Evolutionary conservation across 2,797 vertebrate genomes (phyloP).

Genomic region (Lutjanus argentimaculatus): DNA sequence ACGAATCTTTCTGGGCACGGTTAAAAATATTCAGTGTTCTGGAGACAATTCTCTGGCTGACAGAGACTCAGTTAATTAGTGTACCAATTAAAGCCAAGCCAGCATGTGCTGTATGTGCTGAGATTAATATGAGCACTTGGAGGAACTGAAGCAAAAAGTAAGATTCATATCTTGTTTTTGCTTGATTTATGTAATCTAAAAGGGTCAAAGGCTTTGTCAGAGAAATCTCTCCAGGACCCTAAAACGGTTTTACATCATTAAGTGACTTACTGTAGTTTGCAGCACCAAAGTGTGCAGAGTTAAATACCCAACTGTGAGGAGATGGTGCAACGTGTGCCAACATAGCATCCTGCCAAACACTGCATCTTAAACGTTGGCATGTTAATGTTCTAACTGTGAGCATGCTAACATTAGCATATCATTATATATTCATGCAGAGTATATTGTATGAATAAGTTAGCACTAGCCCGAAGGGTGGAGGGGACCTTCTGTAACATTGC

Average conservation of each 20-base stretch:
- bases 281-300: neutral
- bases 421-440: neutral
- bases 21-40: conserved; percentile 15
- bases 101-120: neutral
- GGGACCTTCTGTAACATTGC: neutral
- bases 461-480: neutral
- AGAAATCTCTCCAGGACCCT: neutral
- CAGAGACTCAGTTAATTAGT: conserved; percentile 14
- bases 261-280: neutral
- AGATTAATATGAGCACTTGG: neutral
- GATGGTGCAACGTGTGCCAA: too few relatives aligned
- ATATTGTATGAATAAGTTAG: neutral
- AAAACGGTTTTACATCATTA: too few relatives aligned
- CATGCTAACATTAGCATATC: neutral
- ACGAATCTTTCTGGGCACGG: neutral
- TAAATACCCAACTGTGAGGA: neutral
- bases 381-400: neutral
- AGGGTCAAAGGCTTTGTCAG: neutral
- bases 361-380: neutral
- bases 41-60: conserved; percentile 4
- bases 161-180: neutral
- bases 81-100: neutral
- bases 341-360: neutral
- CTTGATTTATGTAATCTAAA: neutral
- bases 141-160: neutral